phyloP scores from a whole-genome alignment of 2,113 vertebrate species.

The Hoplias malabaricus region DNA sequence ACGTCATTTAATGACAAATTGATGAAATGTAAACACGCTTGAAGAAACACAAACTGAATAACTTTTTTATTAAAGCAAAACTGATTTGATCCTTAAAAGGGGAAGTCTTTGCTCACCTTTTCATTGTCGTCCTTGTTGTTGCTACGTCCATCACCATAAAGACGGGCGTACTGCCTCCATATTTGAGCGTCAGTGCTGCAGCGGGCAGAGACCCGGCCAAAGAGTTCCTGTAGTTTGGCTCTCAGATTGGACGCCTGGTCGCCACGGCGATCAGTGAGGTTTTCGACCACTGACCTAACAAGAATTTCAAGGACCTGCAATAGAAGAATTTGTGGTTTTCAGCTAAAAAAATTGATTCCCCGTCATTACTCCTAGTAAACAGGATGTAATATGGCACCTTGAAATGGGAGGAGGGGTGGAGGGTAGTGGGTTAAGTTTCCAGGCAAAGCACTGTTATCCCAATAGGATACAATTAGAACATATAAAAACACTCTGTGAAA shows the following conservation, averaged over 20 bases:
- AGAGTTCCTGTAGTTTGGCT: conserved; percentile 82
- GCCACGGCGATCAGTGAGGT: conserved; percentile 76
- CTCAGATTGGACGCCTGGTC: conserved; percentile 65
- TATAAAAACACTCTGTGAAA: too few species aligned
- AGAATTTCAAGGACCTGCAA: conserved; percentile 86
- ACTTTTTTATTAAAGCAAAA: too few species aligned
- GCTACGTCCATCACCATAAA: conserved; percentile 81
- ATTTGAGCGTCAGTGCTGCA: conserved; percentile 82
- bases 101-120: conserved; percentile 73
- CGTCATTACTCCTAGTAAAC: too few species aligned
- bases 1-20: too few species aligned
- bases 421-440: too few species aligned
- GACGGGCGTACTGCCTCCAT: conserved; percentile 86
- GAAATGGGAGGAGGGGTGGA: too few species aligned
- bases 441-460: too few species aligned
- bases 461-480: too few species aligned
- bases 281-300: conserved; percentile 78
- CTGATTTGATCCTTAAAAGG: too few species aligned
- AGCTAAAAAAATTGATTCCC: background rate
- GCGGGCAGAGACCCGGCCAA: conserved; percentile 87
- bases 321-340: background rate
- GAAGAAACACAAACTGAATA: too few species aligned
- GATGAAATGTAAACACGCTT: too few species aligned
- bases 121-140: conserved; percentile 79
- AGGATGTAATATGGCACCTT: too few species aligned